Conservation (phyloP, 2,888 invertebrate species). For the Lathronympha strigana region DNA sequence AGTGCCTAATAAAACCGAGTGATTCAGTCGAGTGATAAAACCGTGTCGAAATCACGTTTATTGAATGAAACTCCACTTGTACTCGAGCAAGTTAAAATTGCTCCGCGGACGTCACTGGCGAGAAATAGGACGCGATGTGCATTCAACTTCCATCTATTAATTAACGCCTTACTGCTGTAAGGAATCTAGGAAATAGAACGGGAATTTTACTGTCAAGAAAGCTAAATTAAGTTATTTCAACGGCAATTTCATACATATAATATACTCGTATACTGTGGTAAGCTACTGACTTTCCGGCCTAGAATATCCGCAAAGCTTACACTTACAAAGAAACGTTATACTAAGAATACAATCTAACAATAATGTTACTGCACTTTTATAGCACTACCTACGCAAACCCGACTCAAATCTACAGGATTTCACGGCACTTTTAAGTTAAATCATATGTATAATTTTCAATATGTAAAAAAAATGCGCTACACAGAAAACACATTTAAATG, state of each 20-base stretch:
- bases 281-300: too few relatives aligned
- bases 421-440: too few relatives aligned
- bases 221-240: constrained; percentile 1
- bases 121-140: constrained; percentile 14
- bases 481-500: too few relatives aligned
- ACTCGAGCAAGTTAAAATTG: constrained; percentile 28
- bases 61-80: constrained; percentile 29
- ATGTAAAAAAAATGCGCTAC: too few relatives aligned
- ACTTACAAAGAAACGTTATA: too few relatives aligned
- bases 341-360: too few relatives aligned
- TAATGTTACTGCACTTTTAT: too few relatives aligned
- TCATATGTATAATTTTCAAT: too few relatives aligned
- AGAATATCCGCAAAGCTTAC: too few relatives aligned
- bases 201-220: constrained; percentile 16
- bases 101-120: constrained; percentile 17
- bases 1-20: constrained; percentile 14
- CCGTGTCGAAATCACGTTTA: constrained; percentile 25
- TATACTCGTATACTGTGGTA: too few relatives aligned
- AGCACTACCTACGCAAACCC: too few relatives aligned
- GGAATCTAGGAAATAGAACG: constrained; percentile 20
- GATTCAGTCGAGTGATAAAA: constrained; percentile 20
- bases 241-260: background rate
- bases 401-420: too few relatives aligned
- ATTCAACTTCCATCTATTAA: constrained; percentile 28
- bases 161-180: constrained; percentile 21